These are phyloP conservation scores for Cryptoblepharus egeriae DNA, from an alignment of 2,797 vertebrate species.

Conservation along the genomic window DNA sequence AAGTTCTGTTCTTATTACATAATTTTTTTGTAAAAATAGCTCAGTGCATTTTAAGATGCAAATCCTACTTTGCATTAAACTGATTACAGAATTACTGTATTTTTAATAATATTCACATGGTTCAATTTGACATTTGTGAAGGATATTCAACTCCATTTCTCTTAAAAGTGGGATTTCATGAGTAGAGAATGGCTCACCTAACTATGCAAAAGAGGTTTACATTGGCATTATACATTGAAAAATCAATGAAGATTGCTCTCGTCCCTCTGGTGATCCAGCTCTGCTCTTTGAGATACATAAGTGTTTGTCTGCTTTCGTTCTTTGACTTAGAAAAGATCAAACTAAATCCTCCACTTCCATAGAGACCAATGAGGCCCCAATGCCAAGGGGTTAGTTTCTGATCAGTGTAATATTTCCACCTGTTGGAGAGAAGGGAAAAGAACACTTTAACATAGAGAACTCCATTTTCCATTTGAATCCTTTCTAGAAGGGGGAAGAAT, in stretches of 20 bases:
- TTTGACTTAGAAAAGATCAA: conserved; percentile 72
- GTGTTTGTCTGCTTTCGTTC: conserved; percentile 51
- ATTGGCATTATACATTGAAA: conserved; percentile 76
- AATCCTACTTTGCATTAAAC: no score
- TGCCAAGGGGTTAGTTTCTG: conserved; percentile 38
- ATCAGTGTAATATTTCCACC: conserved; percentile 64
- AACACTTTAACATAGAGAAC: conserved; percentile 27
- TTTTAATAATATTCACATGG: no score
- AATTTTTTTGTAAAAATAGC: no score
- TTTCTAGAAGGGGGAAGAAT: background rate
- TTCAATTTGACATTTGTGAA: no score
- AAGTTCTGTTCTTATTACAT: no score
- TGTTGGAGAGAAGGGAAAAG: conserved; percentile 48
- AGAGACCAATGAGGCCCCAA: conserved; percentile 69
- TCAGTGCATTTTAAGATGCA: no score
- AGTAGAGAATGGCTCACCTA: conserved; percentile 63
- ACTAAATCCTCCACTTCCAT: conserved; percentile 64
- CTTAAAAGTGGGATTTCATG: conserved; percentile 21
- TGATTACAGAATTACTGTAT: no score
- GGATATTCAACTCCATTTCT: background rate
- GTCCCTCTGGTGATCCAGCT: conserved; percentile 73
- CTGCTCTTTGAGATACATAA: conserved; percentile 66
- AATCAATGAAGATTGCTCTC: conserved; percentile 75
- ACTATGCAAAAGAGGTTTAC: conserved; percentile 75
- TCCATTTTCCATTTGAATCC: background rate